A percentile compares a stretch with the other conserved stretches of the same genome.
phyloP scores from a whole-genome alignment of 2,797 vertebrate species.

The Phalloptychus januarius region DNA sequence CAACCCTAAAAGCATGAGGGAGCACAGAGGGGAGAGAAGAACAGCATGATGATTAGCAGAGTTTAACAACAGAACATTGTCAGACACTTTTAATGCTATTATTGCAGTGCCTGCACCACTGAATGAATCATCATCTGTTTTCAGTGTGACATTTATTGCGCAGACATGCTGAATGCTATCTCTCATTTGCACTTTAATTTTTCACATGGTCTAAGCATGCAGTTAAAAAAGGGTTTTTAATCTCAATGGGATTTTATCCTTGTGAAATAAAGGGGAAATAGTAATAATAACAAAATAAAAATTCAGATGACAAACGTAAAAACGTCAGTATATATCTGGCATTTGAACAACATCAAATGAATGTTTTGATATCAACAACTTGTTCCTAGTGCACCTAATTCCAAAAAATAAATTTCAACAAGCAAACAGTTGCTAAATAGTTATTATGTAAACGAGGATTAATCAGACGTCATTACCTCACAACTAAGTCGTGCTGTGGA shows the following conservation, averaged over 20 bases:
- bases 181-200: slow-evolving; percentile 12
- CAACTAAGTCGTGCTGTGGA: slow-evolving; percentile 2
- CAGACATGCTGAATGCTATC: slow-evolving; percentile 24
- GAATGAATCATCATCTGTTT: slow-evolving; percentile 23
- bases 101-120: slow-evolving; percentile 6
- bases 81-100: slow-evolving; percentile 22
- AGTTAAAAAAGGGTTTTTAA: no score
- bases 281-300: no score
- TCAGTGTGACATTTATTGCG: slow-evolving; percentile 39
- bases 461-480: not conserved
- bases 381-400: not conserved
- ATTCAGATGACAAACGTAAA: not conserved
- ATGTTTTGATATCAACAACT: not conserved
- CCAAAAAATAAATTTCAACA: not conserved
- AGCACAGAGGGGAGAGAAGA: slow-evolving; percentile 13
- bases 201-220: not conserved
- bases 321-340: not conserved
- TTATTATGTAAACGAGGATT: not conserved
- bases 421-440: not conserved
- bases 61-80: slow-evolving; percentile 32
- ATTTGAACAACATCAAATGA: not conserved
- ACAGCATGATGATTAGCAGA: slow-evolving; percentile 37
- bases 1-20: slow-evolving; percentile 36
- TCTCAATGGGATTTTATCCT: no score
- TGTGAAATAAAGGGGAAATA: no score